Evolutionary conservation across 2,113 vertebrate genomes (phyloP), one percentile per base, ranked within the genome.

Genomic region (Crotalus horridus): DNA sequence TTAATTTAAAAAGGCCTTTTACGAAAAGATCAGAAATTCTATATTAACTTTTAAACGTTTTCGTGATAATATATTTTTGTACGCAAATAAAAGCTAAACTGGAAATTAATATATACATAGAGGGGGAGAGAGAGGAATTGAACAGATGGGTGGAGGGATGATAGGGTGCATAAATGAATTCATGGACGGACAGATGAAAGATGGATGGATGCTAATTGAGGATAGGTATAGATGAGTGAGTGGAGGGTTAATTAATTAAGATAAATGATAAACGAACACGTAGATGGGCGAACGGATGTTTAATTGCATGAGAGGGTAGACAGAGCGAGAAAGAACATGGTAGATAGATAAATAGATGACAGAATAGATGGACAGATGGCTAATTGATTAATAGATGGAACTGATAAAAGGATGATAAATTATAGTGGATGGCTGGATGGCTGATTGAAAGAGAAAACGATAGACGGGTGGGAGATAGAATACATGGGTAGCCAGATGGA

Each of bases 61-160:
- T 96, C 97, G 96, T 96, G 97, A 97, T 98, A 98, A 98, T 99
- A 98, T 99, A 99, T 99, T 99, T 99, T 99, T 99, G 97, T 99
- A 99, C 98, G 96, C 97, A 97, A 98, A 98, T 98, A 98, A 98
- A 98, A 93, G 91, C 93, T 95, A 94, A 97, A 95, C 90, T 95
- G 94, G 89, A 97, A 91, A 93, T 93, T 90, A 87, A 87, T 88
- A 53, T 87, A 48, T 48, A 69, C 15, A 33, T 2, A 69, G n/a
- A 69, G 4, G 4, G 1, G 12, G 29, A 0, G 1, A n/a, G 29
- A 81, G 17, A 33, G 13, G 21, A 33, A 43, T 74, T 64, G 26
- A 1, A 61, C 29, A 10, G 24, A 61, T 11, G 24, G 9, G 9
- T 29, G 24, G 26, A 29, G 29, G 10, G 9, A 61, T 29, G 56